Base-by-base conservation (phyloP, 2,113 vertebrate genomes). In the Macquaria australasica region DNA sequence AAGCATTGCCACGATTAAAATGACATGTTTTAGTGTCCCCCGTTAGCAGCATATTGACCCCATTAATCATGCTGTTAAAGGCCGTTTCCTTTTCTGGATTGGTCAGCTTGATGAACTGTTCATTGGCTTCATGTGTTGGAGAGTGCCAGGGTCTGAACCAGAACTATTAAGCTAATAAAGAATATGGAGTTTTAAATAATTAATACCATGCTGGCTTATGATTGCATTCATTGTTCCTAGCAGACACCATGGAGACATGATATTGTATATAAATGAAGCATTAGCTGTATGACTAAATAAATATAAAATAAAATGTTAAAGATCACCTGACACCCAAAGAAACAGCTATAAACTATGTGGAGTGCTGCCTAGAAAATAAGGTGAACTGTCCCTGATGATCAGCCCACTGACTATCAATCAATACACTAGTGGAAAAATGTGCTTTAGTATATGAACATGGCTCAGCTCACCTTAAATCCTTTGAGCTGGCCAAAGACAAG, bases 141-240 rank as follows among this genome's bases (percentile, higher is more conserved):
- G 79, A 73, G 59, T 18, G 60, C 11, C 28, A 9, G 51, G 79
- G 48, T 85, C 86, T 87, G 73, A 87, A 81, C 59, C 59, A 64
- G 76, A 81, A 87, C 67, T 88, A 90, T 87, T 84, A 81, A 83
- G 84, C 90, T 81, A 88, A 89, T 93, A 85, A 93, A 93, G 77
- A 93, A 88, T 89, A 84, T 89, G 84, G 82, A 78, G 78, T 87
- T 93, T 92, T 91, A 31, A 91, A 95, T 93, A 93, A 92, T 94
- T 92, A 87, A 91, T 83, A 88, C 88, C 90, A 86, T 53, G 81
- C 88, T 88, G 86, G 39, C 73, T 83, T 68, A 28, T 91, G 69
- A 93, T 89, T 92, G 78, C 85, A 41, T 87, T 88, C 58, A 69
- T 67, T 56, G 86, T 73, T 86, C 69, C 53, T 58, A 20, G 67